These are phyloP conservation scores for Dryobotodes eremita DNA, from an alignment of 2,888 invertebrate species.

Conservation along the genomic window DNA sequence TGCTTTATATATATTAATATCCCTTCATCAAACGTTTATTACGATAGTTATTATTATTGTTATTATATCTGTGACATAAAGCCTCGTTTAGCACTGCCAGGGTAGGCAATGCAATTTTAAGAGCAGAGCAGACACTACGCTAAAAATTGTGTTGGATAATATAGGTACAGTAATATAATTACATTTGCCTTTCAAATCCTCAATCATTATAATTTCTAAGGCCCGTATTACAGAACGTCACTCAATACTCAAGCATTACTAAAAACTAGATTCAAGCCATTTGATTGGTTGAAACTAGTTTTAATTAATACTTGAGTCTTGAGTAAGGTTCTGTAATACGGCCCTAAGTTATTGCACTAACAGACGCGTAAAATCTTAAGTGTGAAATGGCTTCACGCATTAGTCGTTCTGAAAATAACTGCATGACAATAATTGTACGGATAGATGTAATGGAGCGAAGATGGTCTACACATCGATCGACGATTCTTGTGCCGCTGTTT, in stretches of 20 bases:
- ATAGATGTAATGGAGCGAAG: no score
- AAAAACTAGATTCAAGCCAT: no score
- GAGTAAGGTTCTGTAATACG: no score
- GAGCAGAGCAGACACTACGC: no score
- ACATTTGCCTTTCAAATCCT: background rate
- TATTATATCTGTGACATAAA: background rate
- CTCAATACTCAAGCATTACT: no score
- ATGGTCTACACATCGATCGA: no score
- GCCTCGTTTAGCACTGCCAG: background rate
- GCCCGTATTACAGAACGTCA: no score
- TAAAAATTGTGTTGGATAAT: background rate
- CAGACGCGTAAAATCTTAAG: background rate
- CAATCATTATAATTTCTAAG: background rate
- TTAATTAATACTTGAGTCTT: no score
- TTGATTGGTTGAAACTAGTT: no score
- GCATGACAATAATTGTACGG: background rate
- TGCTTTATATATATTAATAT: slow-evolving; percentile 34
- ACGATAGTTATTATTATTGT: slow-evolving; percentile 6
- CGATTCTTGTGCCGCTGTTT: no score
- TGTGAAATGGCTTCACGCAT: background rate
- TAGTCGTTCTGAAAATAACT: background rate
- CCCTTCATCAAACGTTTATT: slow-evolving; percentile 43
- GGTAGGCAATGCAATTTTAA: no score
- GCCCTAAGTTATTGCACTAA: background rate
- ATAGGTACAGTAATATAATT: background rate